Evolutionary conservation across 1,140 invertebrate species (phyloP).

Genomic region (Dolichoris vasculosae): DNA sequence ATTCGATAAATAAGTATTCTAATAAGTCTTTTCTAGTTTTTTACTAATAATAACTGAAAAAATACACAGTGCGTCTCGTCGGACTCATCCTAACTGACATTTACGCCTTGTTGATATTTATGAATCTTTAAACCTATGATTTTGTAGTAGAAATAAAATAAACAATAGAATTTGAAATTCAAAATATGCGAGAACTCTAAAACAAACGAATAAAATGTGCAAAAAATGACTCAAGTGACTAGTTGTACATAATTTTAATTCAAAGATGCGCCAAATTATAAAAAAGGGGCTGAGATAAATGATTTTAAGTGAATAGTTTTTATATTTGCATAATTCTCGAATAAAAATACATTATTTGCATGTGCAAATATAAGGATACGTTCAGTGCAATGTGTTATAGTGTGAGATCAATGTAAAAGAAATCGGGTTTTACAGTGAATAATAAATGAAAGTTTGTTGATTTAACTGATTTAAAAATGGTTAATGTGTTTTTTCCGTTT

Average conservation of each 20-base stretch:
- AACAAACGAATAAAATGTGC: neutral
- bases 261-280: constrained; percentile 26
- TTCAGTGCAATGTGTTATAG: constrained; percentile 39
- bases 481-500: constrained; percentile 3
- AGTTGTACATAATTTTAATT: constrained; percentile 49
- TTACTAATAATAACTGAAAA: constrained; percentile 46
- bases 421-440: neutral
- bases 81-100: constrained; percentile 12
- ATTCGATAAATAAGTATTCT: constrained; percentile 47
- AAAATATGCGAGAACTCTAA: neutral
- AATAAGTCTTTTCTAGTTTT: constrained; percentile 57
- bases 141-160: too few species aligned
- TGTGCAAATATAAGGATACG: constrained; percentile 22
- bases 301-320: constrained; percentile 27
- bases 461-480: neutral
- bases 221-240: constrained; percentile 19
- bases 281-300: neutral
- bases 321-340: neutral
- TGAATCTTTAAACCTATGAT: constrained; percentile 6
- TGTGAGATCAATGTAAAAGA: neutral
- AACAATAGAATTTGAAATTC: neutral
- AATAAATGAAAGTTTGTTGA: neutral
- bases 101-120: constrained; percentile 9
- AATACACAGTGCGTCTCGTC: constrained; percentile 1
- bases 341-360: neutral